Conservation (phyloP, 2,797 vertebrate genomes). For the Eupleurogrammus muticus region DNA sequence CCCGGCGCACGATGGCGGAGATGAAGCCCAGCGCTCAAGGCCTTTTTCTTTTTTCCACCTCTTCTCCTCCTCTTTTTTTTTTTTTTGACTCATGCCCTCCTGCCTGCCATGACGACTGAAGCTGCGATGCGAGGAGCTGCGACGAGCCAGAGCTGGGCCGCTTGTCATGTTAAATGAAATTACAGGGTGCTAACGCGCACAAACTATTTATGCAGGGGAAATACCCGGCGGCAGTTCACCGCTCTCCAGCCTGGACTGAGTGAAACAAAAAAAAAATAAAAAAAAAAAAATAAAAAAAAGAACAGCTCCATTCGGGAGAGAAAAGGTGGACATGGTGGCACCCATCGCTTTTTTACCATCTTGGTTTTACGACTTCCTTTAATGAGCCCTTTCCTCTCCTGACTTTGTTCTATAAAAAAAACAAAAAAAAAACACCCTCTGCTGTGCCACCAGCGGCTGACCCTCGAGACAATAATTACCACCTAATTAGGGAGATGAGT, state of each 20-base stretch:
- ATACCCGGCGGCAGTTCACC: conserved; percentile 50
- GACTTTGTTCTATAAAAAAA: conserved; percentile 45
- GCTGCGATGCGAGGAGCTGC: conserved; percentile 4
- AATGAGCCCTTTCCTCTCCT: conserved; percentile 1
- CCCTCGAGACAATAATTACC: conserved; percentile 79
- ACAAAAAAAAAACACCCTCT: conserved; percentile 32
- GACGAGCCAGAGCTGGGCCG: conserved; percentile 18
- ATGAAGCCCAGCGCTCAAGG: conserved; percentile 9
- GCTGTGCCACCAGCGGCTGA: conserved; percentile 46
- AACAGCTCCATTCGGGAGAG: conserved; percentile 6
- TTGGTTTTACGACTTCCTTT: neutral
- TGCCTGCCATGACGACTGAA: conserved; percentile 11
- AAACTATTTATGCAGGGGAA: conserved; percentile 59
- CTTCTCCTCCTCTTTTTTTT: too few relatives aligned
- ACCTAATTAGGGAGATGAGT: conserved; percentile 83
- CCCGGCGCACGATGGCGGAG: neutral
- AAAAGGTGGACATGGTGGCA: neutral
- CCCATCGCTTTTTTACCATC: conserved; percentile 3
- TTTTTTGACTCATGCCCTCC: conserved; percentile 16
- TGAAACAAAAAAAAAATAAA: conserved; percentile 51
- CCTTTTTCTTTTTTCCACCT: too few relatives aligned
- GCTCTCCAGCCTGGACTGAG: conserved; percentile 3
- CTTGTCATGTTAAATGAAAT: conserved; percentile 50
- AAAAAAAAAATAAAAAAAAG: conserved; percentile 55
- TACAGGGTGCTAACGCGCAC: conserved; percentile 60